Percentiles rank a stretch among this genome's conserved stretches.
phyloP scores from a whole-genome alignment of 2,888 invertebrate species.

The Mesorhabditis sp. region DNA sequence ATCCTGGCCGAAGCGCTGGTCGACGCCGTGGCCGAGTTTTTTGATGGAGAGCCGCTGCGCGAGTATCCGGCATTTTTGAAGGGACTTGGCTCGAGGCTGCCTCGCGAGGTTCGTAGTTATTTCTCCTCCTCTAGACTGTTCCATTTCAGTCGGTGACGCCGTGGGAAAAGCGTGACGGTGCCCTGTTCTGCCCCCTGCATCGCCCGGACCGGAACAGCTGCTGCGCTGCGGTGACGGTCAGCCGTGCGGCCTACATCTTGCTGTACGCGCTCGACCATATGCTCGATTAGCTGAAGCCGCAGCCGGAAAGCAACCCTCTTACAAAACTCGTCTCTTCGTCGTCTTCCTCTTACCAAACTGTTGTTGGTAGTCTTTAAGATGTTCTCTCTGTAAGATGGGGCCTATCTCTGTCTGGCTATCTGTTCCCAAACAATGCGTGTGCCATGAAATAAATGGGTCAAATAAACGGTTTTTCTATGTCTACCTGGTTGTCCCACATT shows the following conservation, averaged over 20 bases:
- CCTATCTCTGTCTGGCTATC: too few species aligned
- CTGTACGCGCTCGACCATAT: slow-evolving; percentile 26
- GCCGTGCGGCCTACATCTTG: slow-evolving; percentile 31
- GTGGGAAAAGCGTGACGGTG: slow-evolving; percentile 25
- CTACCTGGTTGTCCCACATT: too few species aligned
- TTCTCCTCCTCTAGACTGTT: neutral
- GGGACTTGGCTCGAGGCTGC: slow-evolving; percentile 19
- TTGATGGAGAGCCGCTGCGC: slow-evolving; percentile 20
- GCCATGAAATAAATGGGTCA: too few species aligned
- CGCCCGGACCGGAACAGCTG: slow-evolving; percentile 6
- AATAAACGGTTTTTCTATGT: too few species aligned
- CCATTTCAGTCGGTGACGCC: slow-evolving; percentile 10
- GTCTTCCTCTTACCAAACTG: too few species aligned
- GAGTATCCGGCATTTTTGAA: slow-evolving; percentile 27
- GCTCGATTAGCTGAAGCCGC: neutral
- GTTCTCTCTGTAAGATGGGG: too few species aligned
- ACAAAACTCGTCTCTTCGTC: too few species aligned
- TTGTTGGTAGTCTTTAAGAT: too few species aligned
- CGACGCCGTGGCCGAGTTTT: slow-evolving; percentile 34
- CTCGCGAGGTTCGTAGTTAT: slow-evolving; percentile 15
- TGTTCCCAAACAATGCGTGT: too few species aligned
- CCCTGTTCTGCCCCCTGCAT: slow-evolving; percentile 20
- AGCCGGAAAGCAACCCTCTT: too few species aligned
- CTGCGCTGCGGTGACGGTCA: slow-evolving; percentile 22
- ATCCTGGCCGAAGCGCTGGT: slow-evolving; percentile 40